These are phyloP conservation scores for Drosophila eohydei DNA, from an alignment of 2,888 invertebrate species.

Conservation along the genomic window DNA sequence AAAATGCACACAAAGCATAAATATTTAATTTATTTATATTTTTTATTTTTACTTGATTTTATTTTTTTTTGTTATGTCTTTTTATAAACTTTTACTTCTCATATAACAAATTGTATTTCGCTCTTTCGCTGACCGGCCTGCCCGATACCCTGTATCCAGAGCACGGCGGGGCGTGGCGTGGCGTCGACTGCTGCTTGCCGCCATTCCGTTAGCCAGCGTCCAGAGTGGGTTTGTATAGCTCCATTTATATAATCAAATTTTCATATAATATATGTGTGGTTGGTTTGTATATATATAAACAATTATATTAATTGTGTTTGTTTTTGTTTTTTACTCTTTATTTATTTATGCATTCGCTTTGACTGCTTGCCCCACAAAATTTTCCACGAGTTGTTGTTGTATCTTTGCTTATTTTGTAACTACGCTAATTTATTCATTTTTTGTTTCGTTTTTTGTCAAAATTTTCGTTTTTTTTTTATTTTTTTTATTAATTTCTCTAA, in stretches of 20 bases:
- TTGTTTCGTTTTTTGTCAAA: conserved; percentile 51
- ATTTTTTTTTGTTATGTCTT: conserved; percentile 40
- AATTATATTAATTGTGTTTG: conserved; percentile 72
- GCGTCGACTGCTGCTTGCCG: background rate
- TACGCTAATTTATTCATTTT: conserved; percentile 65
- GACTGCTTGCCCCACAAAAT: conserved; percentile 61
- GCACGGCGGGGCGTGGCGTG: background rate
- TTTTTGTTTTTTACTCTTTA: conserved; percentile 51
- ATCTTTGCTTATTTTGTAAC: conserved; percentile 74
- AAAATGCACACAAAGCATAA: conserved; percentile 78
- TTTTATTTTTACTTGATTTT: background rate
- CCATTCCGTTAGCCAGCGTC: conserved; percentile 35
- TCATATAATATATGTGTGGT: conserved; percentile 74
- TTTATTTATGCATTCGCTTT: conserved; percentile 43
- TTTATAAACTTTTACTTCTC: conserved; percentile 69
- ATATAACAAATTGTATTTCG: conserved; percentile 63
- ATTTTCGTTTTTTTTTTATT: conserved; percentile 53
- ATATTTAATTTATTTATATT: conserved; percentile 51
- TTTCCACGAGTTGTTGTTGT: conserved; percentile 46
- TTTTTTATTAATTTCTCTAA: conserved; percentile 78
- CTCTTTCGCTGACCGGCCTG: conserved; percentile 2
- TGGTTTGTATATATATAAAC: conserved; percentile 77
- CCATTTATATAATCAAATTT: conserved; percentile 75
- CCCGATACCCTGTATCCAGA: background rate
- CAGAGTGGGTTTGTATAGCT: conserved; percentile 65